phyloP scores from a whole-genome alignment of 2,888 invertebrate species.

The Xestia c-nigrum region DNA sequence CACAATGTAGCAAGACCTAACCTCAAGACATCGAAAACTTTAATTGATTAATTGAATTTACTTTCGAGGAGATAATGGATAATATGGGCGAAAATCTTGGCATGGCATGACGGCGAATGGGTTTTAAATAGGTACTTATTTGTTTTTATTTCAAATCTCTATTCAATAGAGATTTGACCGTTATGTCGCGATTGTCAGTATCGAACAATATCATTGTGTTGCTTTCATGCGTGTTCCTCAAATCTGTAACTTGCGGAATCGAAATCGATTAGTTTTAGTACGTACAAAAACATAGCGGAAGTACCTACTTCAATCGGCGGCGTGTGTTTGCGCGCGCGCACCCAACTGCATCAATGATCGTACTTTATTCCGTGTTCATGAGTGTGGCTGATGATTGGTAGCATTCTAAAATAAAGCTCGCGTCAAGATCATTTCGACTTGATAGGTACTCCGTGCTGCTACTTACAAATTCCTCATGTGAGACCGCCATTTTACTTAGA shows the following conservation, averaged over 20 bases:
- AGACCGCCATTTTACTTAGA: background rate
- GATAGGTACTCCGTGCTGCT: background rate
- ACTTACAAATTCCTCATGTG: background rate
- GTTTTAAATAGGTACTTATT: background rate
- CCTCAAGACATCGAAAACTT: conserved; percentile 34
- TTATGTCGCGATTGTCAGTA: background rate
- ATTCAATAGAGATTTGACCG: background rate
- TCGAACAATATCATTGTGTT: background rate
- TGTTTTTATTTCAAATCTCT: background rate
- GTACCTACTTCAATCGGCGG: background rate
- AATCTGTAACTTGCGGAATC: conserved; percentile 42
- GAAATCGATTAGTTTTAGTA: conserved; percentile 19
- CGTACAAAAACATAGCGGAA: conserved; percentile 51
- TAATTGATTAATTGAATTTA: conserved; percentile 24
- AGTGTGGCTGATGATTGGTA: background rate
- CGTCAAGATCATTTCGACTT: background rate
- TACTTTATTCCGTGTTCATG: conserved; percentile 25
- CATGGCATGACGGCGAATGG: background rate
- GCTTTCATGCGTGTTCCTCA: conserved; percentile 9
- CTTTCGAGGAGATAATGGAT: conserved; percentile 28
- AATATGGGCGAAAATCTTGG: background rate
- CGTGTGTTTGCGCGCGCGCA: conserved; percentile 29
- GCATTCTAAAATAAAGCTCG: background rate
- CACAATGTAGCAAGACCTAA: conserved; percentile 24
- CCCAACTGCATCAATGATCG: conserved; percentile 12